These are phyloP conservation scores for Dicrostonyx torquatus DNA, from an alignment of 2,797 vertebrate species.

Conservation along the genomic window DNA sequence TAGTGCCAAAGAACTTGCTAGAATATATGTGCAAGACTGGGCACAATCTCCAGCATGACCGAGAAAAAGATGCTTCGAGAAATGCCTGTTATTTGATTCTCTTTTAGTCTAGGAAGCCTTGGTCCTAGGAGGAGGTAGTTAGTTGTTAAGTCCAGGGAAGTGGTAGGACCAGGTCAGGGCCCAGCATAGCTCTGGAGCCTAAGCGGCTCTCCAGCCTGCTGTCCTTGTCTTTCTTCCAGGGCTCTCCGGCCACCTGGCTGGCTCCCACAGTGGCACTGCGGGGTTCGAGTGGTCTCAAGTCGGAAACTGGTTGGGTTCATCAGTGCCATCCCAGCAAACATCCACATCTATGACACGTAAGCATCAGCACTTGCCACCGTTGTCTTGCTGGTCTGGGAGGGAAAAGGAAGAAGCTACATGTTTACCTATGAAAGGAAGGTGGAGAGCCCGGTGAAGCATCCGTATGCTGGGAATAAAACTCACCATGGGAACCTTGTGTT, in stretches of 20 bases:
- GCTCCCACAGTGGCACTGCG: constrained; percentile 99
- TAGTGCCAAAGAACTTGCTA: background rate
- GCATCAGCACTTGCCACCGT: constrained; percentile 59
- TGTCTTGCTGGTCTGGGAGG: background rate
- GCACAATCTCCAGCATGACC: background rate
- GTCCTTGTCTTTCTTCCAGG: constrained; percentile 85
- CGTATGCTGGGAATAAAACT: background rate
- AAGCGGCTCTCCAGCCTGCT: background rate
- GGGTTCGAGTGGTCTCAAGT: constrained; percentile 97
- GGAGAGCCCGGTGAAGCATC: background rate
- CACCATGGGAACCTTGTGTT: background rate
- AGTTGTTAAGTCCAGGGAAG: background rate
- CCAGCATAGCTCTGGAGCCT: background rate
- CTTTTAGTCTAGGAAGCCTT: background rate
- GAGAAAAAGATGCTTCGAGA: background rate
- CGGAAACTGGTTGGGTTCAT: constrained; percentile 99
- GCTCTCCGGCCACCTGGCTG: constrained; percentile 97
- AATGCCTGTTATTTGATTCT: background rate
- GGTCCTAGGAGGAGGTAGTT: background rate
- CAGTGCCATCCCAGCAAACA: constrained; percentile 96
- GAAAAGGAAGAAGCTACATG: background rate
- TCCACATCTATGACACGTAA: constrained; percentile 95
- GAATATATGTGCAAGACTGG: background rate
- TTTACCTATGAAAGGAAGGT: background rate
- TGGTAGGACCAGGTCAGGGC: background rate